Base-by-base conservation (phyloP, 2,888 invertebrate genomes). In the Dascillus cervinus region DNA sequence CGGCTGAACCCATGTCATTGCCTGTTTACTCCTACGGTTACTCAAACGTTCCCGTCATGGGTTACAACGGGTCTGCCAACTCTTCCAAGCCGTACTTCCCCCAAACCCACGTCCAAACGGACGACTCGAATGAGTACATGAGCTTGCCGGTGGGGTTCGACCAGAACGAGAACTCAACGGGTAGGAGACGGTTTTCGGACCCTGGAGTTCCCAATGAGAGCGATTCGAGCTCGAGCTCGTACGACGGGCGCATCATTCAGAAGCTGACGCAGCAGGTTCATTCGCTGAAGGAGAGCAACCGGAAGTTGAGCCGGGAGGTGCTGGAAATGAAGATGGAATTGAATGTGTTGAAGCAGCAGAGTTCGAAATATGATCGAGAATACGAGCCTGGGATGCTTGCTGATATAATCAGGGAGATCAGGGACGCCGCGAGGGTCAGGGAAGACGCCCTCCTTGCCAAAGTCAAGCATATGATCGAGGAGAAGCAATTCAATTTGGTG, bases 341-440 rank as follows among this genome's bases (percentile, higher is more conserved):
- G 39, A 64, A 62, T 42, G 43, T 62, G 40, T 36, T 65, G 23
- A 64, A 64, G 32, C 63, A 64, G 37, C 54, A 52, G 30, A 52
- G 53, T 29, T 54, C 58, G 32, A 56, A 57, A 44, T 59, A 49
- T 29, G 62, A 64, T 27, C 53, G 64, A 19, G 64, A 65, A 20
- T 82, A 82, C 57, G 75, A 77, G 9, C 82, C 82, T 2, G 82
- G 82, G n/a, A 75, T 79, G 69, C 66, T 82, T 49, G 72, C 79
- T 6, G 82, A 82, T 58, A 65, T 82, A 51, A 79, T 82, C 43
- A 70, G 81, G 15, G 82, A 82, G 64, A 79, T 82, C 10, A 67
- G 82, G 26, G 82, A 82, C 54, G 82, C 82, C 11, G 77, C 82
- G 11, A 69, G 81, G 33, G 68, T 82, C 37, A 66, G 82, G 9